Percentiles rank a stretch among this genome's conserved stretches.
phyloP scores from a whole-genome alignment of 1,140 invertebrate species.

The Sarcophaga peregrina region DNA sequence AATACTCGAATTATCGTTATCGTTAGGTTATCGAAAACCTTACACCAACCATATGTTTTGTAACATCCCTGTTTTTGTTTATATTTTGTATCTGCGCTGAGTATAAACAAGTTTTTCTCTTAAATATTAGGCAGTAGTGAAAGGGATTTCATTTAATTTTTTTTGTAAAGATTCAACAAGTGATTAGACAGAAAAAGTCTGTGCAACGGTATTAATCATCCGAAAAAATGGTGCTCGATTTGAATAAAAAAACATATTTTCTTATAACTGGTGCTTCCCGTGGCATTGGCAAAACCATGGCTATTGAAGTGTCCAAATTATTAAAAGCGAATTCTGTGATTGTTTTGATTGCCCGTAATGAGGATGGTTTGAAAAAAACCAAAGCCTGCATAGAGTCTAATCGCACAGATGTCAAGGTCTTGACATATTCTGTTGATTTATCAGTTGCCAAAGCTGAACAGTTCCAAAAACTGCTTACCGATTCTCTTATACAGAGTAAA shows the following conservation, averaged over 20 bases:
- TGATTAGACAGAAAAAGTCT: neutral
- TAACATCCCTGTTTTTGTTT: neutral
- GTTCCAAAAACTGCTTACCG: constrained; percentile 51
- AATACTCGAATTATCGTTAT: too few relatives aligned
- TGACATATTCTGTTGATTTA: constrained; percentile 72
- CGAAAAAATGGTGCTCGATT: constrained; percentile 50
- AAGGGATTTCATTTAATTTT: constrained; percentile 1
- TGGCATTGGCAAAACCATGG: constrained; percentile 85
- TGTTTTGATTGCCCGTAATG: constrained; percentile 81
- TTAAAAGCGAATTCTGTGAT: constrained; percentile 75
- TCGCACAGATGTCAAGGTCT: constrained; percentile 67
- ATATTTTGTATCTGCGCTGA: neutral
- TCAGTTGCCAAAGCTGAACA: constrained; percentile 57
- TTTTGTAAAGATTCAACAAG: constrained; percentile 13
- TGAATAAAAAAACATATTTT: constrained; percentile 68
- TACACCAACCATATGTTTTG: neutral
- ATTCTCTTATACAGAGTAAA: constrained; percentile 39
- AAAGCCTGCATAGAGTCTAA: constrained; percentile 69
- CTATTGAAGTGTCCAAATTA: constrained; percentile 74
- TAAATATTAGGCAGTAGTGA: neutral
- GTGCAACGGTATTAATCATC: constrained; percentile 8
- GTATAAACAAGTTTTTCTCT: neutral
- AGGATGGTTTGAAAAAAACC: constrained; percentile 73
- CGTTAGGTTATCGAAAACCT: too few relatives aligned
- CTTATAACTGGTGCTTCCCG: constrained; percentile 88